phyloP scores from a whole-genome alignment of 1,140 invertebrate genomes.

The Aphaenogaster rudis region DNA sequence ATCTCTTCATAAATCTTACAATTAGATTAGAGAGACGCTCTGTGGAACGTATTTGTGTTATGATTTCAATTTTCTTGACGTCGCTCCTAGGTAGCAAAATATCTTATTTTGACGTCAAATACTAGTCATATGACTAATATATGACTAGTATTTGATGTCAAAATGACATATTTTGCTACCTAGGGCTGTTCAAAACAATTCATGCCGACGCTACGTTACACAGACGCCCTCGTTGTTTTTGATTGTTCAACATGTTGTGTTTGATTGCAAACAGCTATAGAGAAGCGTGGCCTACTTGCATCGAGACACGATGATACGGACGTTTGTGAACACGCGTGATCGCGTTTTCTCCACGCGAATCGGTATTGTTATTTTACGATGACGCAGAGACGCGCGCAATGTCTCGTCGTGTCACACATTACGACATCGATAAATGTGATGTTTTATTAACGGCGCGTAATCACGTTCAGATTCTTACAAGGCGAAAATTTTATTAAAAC shows the following conservation, averaged over 20 bases:
- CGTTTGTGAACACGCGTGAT: constrained; percentile 46
- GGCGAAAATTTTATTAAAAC: neutral
- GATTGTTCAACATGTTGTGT: constrained; percentile 72
- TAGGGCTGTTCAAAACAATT: constrained; percentile 8
- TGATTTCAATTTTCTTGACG: constrained; percentile 1
- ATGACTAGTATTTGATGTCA: too few species aligned
- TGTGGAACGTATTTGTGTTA: neutral
- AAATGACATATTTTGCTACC: too few species aligned
- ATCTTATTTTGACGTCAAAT: too few species aligned
- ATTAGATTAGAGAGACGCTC: neutral
- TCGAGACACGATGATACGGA: constrained; percentile 31
- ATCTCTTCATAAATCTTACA: neutral
- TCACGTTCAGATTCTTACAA: neutral
- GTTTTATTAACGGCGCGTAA: constrained; percentile 3
- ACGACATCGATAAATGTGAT: constrained; percentile 52
- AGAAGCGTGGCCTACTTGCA: constrained; percentile 72
- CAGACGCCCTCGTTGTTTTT: constrained; percentile 66
- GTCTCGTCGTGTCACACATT: constrained; percentile 1
- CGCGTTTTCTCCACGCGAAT: constrained; percentile 38
- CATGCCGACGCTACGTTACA: neutral
- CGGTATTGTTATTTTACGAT: constrained; percentile 46
- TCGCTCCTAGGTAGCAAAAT: neutral
- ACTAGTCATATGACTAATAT: too few species aligned
- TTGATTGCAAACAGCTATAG: constrained; percentile 50
- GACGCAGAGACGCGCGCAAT: constrained; percentile 2